Conservation (phyloP, 2,888 invertebrate species). For the Cylloceria caligata region DNA sequence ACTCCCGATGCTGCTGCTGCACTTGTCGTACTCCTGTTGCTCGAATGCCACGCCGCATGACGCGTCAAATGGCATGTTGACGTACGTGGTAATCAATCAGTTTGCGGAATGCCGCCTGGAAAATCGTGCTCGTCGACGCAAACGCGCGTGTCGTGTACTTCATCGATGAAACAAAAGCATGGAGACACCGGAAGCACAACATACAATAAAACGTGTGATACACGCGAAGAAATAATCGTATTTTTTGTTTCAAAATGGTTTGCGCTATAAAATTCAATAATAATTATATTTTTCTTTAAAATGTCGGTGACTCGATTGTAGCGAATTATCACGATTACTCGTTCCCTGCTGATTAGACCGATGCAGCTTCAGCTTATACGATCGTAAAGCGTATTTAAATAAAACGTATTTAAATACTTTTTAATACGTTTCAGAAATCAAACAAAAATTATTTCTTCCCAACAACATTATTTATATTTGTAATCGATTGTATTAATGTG, state of each 20-base stretch:
- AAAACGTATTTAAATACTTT: neutral
- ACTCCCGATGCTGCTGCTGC: conserved; percentile 28
- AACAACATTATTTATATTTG: neutral
- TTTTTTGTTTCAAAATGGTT: neutral
- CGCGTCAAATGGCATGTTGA: conserved; percentile 59
- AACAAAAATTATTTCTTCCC: neutral
- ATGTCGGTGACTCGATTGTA: too few species aligned
- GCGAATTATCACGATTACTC: too few species aligned
- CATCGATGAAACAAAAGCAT: conserved; percentile 13
- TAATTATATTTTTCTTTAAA: too few species aligned
- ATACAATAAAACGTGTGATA: conserved; percentile 6
- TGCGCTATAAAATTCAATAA: neutral
- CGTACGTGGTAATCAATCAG: conserved; percentile 61
- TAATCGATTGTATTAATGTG: neutral
- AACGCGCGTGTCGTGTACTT: conserved; percentile 8
- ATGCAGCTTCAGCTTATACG: too few species aligned
- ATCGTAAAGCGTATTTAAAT: neutral
- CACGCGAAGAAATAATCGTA: neutral
- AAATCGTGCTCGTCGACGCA: conserved; percentile 38
- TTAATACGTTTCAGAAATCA: neutral
- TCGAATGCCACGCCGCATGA: conserved; percentile 50
- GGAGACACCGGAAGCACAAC: neutral
- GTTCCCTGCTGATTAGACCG: too few species aligned
- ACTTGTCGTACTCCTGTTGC: conserved; percentile 15
- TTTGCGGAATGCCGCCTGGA: conserved; percentile 50